Evolutionary conservation across 2,113 vertebrate genomes (phyloP), one percentile per base, ranked within the genome.

Genomic region (Fregetta grallaria): DNA sequence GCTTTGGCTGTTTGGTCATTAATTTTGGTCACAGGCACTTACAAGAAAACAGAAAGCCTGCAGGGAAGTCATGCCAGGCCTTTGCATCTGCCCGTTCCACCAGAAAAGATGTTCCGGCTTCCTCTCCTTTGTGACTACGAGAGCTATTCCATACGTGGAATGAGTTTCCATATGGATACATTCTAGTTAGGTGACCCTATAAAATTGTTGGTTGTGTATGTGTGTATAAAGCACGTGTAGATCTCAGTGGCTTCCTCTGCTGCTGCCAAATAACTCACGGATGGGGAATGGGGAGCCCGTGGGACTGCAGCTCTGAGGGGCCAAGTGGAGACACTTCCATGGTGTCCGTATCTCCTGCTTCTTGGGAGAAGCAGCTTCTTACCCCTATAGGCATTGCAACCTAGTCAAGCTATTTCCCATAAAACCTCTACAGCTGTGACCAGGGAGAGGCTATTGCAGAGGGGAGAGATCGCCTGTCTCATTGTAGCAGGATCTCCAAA

Each of bases 11-110:
- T 61, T 93, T 83, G 50, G 55, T 81, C 68, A 74, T 81, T 89
- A 73, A 81, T 93, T 92, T 93, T 94, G 63, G 68, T 91, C 82
- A 67, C 55, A 84, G n/a, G 56, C 73, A 74, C 50, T 91, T 88
- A 52, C 6, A 83, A 77, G 86, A 88, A 90, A 66, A 55, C 79
- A 90, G 63, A 88, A 80, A 45, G 12, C 82, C 86, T 67, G 7
- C 30, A 58, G 45, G 74, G 75, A 93, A 90, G 36, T 73, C 72
- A 32, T 7, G 1, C 36, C 26, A 87, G 53, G 26, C 38, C 20
- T 92, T 85, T 68, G 13, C 61, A 52, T 40, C 71, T 93, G 47
- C 36, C 58, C 44, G 63, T 72, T 72, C 68, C 56, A 22, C 13
- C 50, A 70, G 50, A 42, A 76, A 50, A 83, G 53, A 25, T 1